Percentiles rank a stretch among this genome's conserved stretches.
Evolutionary conservation across 2,113 vertebrate species (phyloP).

Genomic region (Nymphicus hollandicus): DNA sequence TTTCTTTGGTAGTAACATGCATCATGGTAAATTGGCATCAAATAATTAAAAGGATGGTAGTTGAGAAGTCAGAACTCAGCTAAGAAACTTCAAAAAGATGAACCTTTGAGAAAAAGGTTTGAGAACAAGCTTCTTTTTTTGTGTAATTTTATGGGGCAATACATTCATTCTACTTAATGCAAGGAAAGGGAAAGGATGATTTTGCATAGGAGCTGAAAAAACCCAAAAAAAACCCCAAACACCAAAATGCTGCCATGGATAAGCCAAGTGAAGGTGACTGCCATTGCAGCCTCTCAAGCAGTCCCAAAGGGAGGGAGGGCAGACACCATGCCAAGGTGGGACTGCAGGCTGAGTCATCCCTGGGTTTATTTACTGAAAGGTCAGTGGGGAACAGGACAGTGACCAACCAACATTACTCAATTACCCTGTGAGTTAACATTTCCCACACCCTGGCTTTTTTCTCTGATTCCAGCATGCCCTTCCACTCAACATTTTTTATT

Average conservation of each 20-base stretch:
- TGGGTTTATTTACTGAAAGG: constrained; percentile 23
- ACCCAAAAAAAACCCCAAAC: neutral
- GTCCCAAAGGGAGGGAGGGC: neutral
- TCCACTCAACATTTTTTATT: constrained; percentile 28
- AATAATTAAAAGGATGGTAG: neutral
- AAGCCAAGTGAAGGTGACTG: neutral
- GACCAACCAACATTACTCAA: constrained; percentile 51
- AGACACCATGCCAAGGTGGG: neutral
- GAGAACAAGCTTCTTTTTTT: neutral
- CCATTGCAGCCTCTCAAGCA: neutral
- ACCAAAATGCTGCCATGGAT: neutral
- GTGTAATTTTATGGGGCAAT: neutral
- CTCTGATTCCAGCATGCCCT: neutral
- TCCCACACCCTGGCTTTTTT: constrained; percentile 15
- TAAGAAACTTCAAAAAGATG: neutral
- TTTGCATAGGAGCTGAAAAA: neutral
- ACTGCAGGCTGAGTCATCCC: constrained; percentile 13
- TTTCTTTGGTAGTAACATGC: neutral
- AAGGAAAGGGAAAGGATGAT: neutral
- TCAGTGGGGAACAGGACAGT: constrained; percentile 5
- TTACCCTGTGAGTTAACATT: constrained; percentile 49
- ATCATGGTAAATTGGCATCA: neutral
- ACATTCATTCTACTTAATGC: neutral
- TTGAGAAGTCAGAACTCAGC: neutral
- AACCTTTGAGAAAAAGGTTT: neutral